Percentiles rank a stretch among this genome's conserved stretches.
Evolutionary conservation across 2,888 invertebrate species (phyloP).

Genomic region (Sceliomorpha sp.): DNA sequence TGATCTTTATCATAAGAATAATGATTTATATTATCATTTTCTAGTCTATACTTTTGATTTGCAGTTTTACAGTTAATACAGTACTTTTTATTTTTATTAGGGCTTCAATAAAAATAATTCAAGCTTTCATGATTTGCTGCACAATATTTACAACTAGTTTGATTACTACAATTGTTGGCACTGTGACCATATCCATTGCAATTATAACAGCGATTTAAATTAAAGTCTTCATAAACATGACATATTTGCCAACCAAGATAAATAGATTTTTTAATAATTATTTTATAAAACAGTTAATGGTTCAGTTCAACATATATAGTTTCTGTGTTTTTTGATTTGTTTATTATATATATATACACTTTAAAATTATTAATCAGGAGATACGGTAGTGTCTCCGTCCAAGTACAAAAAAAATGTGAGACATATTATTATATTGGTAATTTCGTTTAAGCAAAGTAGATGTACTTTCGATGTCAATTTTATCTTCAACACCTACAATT

Average conservation of each 20-base stretch:
- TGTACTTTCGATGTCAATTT: neutral
- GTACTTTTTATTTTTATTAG: conserved; percentile 4
- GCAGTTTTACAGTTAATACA: conserved; percentile 1
- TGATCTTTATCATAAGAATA: no score
- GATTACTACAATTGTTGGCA: conserved; percentile 5
- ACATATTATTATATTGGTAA: conserved; percentile 2
- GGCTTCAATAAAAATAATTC: no score
- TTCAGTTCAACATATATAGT: neutral
- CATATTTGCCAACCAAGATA: conserved; percentile 15
- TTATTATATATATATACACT: conserved; percentile 1
- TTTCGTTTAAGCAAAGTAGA: neutral
- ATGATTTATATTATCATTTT: no score
- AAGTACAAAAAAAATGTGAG: no score
- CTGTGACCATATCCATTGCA: conserved; percentile 8
- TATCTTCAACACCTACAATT: conserved; percentile 4
- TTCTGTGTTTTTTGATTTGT: conserved; percentile 1
- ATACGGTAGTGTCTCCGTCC: no score
- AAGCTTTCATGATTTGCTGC: conserved; percentile 5
- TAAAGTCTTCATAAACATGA: conserved; percentile 3
- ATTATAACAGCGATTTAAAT: conserved; percentile 12
- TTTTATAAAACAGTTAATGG: neutral
- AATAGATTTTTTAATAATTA: neutral
- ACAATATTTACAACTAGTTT: conserved; percentile 1
- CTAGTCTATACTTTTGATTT: conserved; percentile 3
- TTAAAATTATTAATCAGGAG: no score